These are phyloP conservation scores for Drosophila acutilabella DNA, from an alignment of 2,888 invertebrate species.

Conservation along the genomic window DNA sequence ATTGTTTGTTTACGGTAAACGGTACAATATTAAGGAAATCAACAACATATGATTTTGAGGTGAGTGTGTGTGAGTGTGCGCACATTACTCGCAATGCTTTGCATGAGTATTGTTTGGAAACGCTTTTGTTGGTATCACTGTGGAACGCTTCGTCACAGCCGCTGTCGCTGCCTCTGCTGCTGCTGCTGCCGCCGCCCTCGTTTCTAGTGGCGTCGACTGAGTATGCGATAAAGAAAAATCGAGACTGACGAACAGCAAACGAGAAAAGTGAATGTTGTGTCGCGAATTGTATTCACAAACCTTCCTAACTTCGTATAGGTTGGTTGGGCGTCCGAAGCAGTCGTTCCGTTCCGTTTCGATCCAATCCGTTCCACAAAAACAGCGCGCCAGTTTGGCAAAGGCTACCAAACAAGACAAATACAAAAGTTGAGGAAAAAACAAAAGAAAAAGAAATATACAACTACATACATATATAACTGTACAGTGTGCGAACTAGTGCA, in stretches of 20 bases:
- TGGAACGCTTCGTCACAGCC: slow-evolving; percentile 44
- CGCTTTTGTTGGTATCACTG: slow-evolving; percentile 53
- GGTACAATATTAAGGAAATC: not conserved
- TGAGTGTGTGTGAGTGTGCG: not conserved
- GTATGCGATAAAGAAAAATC: slow-evolving; percentile 82
- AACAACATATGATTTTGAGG: too few species aligned
- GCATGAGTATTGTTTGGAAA: slow-evolving; percentile 38
- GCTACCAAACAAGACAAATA: slow-evolving; percentile 34
- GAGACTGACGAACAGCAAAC: slow-evolving; percentile 56
- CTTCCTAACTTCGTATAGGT: slow-evolving; percentile 81
- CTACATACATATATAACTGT: slow-evolving; percentile 54
- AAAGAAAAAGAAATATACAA: too few species aligned
- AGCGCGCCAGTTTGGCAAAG: slow-evolving; percentile 44
- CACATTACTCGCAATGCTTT: too few species aligned
- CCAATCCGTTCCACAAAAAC: slow-evolving; percentile 23
- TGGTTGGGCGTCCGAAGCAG: slow-evolving; percentile 79
- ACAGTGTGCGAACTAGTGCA: slow-evolving; percentile 58
- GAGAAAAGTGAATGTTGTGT: slow-evolving; percentile 82
- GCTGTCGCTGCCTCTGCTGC: slow-evolving; percentile 23
- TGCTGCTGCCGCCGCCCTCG: slow-evolving; percentile 26
- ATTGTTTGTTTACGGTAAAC: not conserved
- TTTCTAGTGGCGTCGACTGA: slow-evolving; percentile 45
- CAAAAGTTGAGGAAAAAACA: slow-evolving; percentile 27
- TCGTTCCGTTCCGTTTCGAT: slow-evolving; percentile 45
- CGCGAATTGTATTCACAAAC: slow-evolving; percentile 79